Evolutionary conservation across 2,113 vertebrate species (phyloP).

Genomic region (Cephalopterus ornatus): DNA sequence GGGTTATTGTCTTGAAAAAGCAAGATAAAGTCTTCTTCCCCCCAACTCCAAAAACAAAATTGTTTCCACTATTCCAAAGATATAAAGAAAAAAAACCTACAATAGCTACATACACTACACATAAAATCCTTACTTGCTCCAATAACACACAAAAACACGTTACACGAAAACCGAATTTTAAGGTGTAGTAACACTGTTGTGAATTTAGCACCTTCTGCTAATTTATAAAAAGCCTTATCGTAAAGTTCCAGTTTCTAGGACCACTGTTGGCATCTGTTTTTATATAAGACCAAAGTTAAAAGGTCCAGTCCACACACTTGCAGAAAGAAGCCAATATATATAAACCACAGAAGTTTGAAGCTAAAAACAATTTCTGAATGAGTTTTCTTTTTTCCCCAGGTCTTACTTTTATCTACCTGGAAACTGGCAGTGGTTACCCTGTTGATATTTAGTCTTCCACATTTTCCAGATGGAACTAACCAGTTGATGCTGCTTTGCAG

Average conservation of each 20-base stretch:
- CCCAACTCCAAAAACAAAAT: not conserved
- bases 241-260: not conserved
- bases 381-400: not conserved
- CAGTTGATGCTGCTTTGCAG: not conserved
- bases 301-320: not conserved
- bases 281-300: not conserved
- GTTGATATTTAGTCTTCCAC: not conserved
- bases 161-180: not conserved
- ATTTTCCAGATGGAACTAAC: not conserved
- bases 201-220: not conserved
- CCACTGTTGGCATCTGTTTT: not conserved
- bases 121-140: not conserved
- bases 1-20: not conserved
- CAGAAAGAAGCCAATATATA: not conserved
- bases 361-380: not conserved
- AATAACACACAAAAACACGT: rapidly evolving
- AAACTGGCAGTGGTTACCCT: not conserved
- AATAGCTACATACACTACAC: rapidly evolving
- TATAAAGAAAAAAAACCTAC: not conserved
- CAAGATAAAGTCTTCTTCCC: rapidly evolving
- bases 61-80: not conserved
- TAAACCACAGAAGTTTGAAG: not conserved
- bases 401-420: not conserved
- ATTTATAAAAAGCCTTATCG: not conserved
- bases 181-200: not conserved